phyloP scores from a whole-genome alignment of 2,113 vertebrate genomes.

The Pundamilia nyererei region DNA sequence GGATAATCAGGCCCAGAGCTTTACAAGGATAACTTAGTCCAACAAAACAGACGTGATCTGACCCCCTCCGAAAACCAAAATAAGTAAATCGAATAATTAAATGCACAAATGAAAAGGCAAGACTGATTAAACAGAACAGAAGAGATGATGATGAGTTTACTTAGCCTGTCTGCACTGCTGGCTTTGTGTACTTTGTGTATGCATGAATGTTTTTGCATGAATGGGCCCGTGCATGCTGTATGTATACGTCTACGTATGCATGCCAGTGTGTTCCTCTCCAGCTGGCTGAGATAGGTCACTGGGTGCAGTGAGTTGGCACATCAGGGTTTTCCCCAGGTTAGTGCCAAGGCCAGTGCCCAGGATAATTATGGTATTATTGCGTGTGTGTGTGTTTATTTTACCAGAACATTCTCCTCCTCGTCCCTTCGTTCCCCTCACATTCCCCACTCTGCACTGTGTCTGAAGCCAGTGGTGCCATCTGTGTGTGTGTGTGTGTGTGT shows the following conservation, averaged over 20 bases:
- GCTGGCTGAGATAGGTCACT: conserved; percentile 49
- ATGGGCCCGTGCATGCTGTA: background rate
- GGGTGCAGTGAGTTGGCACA: conserved; percentile 62
- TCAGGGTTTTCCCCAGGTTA: conserved; percentile 64
- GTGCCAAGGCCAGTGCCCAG: conserved; percentile 60
- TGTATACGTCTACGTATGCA: background rate
- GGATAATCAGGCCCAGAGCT: conserved; percentile 67
- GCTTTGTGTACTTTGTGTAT: background rate
- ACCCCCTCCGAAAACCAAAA: background rate
- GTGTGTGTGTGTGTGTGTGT: background rate
- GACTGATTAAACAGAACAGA: background rate
- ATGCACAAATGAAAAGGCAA: background rate
- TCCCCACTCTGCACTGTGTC: conserved; percentile 40
- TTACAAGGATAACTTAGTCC: conserved; percentile 58
- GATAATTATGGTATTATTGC: conserved; percentile 62
- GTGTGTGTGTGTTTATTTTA: conserved; percentile 56
- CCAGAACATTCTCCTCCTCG: conserved; percentile 46
- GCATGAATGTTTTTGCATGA: conserved; percentile 30
- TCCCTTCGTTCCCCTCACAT: conserved; percentile 53
- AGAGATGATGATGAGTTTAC: background rate
- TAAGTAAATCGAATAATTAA: background rate
- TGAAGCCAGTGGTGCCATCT: conserved; percentile 69
- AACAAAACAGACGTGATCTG: conserved; percentile 40
- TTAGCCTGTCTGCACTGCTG: conserved; percentile 4
- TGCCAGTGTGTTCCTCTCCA: conserved; percentile 1